Percentiles rank a stretch among this genome's conserved stretches.
phyloP scores from a whole-genome alignment of 2,797 vertebrate species.

The Parauchenoglanis punctatus region DNA sequence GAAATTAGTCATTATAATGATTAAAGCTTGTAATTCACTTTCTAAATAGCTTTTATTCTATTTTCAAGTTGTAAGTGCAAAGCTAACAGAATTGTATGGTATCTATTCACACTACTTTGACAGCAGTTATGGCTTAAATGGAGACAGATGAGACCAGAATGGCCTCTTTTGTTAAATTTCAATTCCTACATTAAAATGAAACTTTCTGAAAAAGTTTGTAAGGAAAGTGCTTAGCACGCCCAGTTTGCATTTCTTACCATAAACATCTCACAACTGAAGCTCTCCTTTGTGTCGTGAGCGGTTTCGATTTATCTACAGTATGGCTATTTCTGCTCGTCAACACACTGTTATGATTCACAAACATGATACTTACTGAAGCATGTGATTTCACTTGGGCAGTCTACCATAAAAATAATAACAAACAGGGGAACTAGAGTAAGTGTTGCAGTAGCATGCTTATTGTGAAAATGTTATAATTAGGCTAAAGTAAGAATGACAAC shows the following conservation, averaged over 20 bases:
- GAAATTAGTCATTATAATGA: not conserved
- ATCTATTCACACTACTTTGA: not conserved
- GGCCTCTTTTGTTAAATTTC: not conserved
- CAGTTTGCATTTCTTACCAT: not conserved
- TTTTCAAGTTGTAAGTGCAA: not conserved
- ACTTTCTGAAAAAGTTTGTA: not conserved
- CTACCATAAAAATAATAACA: not conserved
- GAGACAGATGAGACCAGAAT: not conserved
- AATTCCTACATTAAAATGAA: not conserved
- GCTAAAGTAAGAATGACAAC: too few relatives aligned
- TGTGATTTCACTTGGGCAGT: not conserved
- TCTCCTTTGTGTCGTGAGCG: not conserved
- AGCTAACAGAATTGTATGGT: not conserved
- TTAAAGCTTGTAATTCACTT: slow-evolving; percentile 4
- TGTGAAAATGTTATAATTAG: not conserved
- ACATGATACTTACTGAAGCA: not conserved
- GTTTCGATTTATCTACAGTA: not conserved
- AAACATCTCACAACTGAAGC: not conserved
- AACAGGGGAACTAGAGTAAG: not conserved
- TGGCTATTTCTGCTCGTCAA: not conserved
- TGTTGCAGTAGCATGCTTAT: not conserved
- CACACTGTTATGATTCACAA: not conserved
- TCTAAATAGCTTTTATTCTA: not conserved
- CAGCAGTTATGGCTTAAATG: not conserved
- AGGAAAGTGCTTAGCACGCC: not conserved